Conservation (phyloP, 2,797 vertebrate species). For the Odontamblyopus lacepedii region DNA sequence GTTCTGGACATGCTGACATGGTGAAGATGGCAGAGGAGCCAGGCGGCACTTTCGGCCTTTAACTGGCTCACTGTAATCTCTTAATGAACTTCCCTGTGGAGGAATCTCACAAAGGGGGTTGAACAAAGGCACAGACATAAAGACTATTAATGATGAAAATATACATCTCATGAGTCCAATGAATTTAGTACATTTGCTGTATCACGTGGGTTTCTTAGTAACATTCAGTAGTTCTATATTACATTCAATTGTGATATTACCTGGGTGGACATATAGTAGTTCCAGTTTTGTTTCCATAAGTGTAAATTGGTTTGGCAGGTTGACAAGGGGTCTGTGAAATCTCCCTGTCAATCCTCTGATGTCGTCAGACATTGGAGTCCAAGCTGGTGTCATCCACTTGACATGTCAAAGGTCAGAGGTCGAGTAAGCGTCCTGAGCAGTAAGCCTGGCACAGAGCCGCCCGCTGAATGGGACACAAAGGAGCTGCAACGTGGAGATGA, state of each 20-base stretch:
- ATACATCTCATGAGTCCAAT: background rate
- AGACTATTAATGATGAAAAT: background rate
- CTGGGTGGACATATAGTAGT: background rate
- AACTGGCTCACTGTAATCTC: conserved; percentile 65
- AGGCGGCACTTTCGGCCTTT: conserved; percentile 29
- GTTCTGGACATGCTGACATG: background rate
- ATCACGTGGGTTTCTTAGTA: background rate
- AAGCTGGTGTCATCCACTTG: conserved; percentile 74
- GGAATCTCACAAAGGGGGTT: conserved; percentile 45
- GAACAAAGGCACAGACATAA: conserved; percentile 26
- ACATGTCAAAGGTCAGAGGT: conserved; percentile 70
- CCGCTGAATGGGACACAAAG: conserved; percentile 53
- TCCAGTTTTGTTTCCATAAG: conserved; percentile 20
- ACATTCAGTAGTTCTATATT: background rate
- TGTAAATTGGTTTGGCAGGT: conserved; percentile 30
- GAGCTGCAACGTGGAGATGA: background rate
- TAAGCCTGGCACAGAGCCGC: conserved; percentile 58
- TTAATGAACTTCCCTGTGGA: conserved; percentile 64
- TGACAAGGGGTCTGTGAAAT: conserved; percentile 55
- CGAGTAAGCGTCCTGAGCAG: conserved; percentile 45
- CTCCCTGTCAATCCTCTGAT: conserved; percentile 61
- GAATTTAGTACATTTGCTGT: background rate
- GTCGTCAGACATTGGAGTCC: conserved; percentile 62
- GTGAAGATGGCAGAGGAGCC: conserved; percentile 2
- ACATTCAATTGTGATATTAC: background rate